Percentiles rank a stretch among this genome's conserved stretches.
Evolutionary conservation across 2,888 invertebrate species (phyloP).

Genomic region (Furcula furcula): DNA sequence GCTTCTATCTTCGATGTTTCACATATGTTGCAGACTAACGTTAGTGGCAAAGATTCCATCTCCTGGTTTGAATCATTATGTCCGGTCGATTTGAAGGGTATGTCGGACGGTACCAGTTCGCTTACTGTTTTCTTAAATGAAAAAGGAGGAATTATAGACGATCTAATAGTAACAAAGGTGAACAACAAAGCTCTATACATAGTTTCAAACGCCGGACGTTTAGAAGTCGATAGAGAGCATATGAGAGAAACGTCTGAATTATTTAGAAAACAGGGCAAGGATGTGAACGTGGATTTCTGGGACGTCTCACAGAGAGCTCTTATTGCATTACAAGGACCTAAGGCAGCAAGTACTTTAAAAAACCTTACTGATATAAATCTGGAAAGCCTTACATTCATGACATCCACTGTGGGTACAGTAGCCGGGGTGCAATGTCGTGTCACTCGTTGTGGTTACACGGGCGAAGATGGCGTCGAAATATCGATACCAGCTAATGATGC

Average conservation of each 20-base stretch:
- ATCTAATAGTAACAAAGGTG: constrained; percentile 95
- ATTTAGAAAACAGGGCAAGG: constrained; percentile 82
- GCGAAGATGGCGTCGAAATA: constrained; percentile 99
- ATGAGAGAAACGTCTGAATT: constrained; percentile 82
- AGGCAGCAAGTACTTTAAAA: constrained; percentile 85
- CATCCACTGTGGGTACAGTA: constrained; percentile 84
- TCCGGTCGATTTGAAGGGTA: constrained; percentile 90
- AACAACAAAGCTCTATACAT: constrained; percentile 89
- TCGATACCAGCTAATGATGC: constrained; percentile 89
- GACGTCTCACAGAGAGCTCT: constrained; percentile 88
- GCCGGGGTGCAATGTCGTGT: constrained; percentile 88
- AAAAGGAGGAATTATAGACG: constrained; percentile 96
- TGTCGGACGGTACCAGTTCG: constrained; percentile 87
- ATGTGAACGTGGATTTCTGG: constrained; percentile 88
- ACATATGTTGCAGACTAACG: constrained; percentile 83
- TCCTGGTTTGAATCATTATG: constrained; percentile 93
- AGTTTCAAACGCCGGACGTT: constrained; percentile 98
- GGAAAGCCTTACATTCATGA: constrained; percentile 93
- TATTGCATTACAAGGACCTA: constrained; percentile 92
- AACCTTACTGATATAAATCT: constrained; percentile 85
- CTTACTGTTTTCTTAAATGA: constrained; percentile 94
- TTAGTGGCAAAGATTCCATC: constrained; percentile 84
- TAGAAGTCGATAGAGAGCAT: constrained; percentile 86
- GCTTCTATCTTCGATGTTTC: constrained; percentile 96
- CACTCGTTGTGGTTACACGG: constrained; percentile 98